Conservation (phyloP, 2,113 vertebrate genomes). For the Tetraodon nigroviridis region DNA sequence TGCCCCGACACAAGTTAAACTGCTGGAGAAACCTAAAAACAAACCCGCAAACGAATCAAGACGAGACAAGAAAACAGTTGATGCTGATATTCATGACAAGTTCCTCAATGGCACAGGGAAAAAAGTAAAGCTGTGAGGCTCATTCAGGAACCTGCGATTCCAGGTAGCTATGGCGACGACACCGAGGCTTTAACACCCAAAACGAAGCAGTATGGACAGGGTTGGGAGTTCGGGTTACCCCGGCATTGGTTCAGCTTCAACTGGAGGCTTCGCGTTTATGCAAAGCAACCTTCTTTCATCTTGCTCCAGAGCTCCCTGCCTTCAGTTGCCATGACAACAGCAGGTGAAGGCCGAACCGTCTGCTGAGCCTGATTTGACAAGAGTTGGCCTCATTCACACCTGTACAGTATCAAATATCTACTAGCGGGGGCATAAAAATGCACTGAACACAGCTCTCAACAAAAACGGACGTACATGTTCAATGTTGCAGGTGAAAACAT, state of each 20-base stretch:
- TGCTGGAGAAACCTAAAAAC: slow-evolving; percentile 11
- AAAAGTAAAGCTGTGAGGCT: slow-evolving; percentile 42
- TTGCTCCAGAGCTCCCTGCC: slow-evolving; percentile 10
- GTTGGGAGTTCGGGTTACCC: slow-evolving; percentile 2
- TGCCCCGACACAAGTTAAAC: slow-evolving; percentile 30
- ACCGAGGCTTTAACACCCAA: slow-evolving; percentile 29
- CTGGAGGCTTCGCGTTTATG: slow-evolving; percentile 31
- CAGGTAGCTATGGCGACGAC: slow-evolving; percentile 47
- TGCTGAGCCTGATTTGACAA: slow-evolving; percentile 40
- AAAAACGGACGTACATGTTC: slow-evolving; percentile 53
- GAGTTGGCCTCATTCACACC: slow-evolving; percentile 43
- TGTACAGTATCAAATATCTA: slow-evolving; percentile 55
- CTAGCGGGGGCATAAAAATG: slow-evolving; percentile 36
- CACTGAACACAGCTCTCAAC: slow-evolving; percentile 60
- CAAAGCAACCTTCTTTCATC: slow-evolving; percentile 11
- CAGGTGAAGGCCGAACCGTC: slow-evolving; percentile 25
- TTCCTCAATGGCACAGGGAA: slow-evolving; percentile 56
- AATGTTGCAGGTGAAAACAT: slow-evolving; percentile 53
- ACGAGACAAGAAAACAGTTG: slow-evolving; percentile 23
- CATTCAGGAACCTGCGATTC: slow-evolving; percentile 36
- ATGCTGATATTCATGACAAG: slow-evolving; percentile 49
- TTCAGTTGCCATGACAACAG: slow-evolving; percentile 19
- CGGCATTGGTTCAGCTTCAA: slow-evolving; percentile 13
- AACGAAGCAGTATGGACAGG: slow-evolving; percentile 16
- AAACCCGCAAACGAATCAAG: neutral